Evolutionary conservation across 2,113 vertebrate species (phyloP), one percentile per base, ranked within the genome.

Genomic region (Prochilodus magdalenae): DNA sequence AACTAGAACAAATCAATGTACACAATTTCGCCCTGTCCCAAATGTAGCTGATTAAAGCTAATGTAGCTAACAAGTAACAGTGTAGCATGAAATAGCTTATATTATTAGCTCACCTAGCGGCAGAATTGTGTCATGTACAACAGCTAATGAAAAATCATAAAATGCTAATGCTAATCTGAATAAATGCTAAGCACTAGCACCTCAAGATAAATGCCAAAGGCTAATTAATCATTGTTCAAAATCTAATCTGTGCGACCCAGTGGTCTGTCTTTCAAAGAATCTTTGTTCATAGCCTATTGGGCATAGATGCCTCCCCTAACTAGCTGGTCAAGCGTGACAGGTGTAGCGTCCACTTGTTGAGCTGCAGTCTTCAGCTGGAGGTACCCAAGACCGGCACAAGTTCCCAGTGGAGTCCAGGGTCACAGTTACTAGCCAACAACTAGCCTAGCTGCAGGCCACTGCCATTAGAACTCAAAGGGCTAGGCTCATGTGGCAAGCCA

Each of bases 331-430:
- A 51, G 44, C 53, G n/a, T n/a, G 72, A 79, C 84, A 82, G 84
- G 84, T 85, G 84, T 69, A 72, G 22, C 16, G 2, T 81, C 79
- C 49, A 73, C 74, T 33, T 49, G 62, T 36, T n/a, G 75, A 75
- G 76, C 15, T 70, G 76, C 15, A n/a, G 22, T 7, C 8, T 36
- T 71, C 84, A 82, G 84, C 80, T 82, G 80, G 67, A 82, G 65
- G 74, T 66, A 82, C 63, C 62, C 60, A 62, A 79, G 75, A 26
- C 20, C 51, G n/a, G 29, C 26, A 65, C 60, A 74, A 73, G 79
- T 85, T 77, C 60, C 27, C 51, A 65, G 69, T 67, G 29, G 47
- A 59, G 82, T 33, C 57, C 53, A 79, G 75, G 80, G 70, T 82
- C 75, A 82, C 80, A 74, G 40, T 74, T 36, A 27, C 63, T 59